A percentile compares a stretch with the other conserved stretches of the same genome.
phyloP scores from a whole-genome alignment of 2,797 vertebrate species.

The Numenius phaeopus region DNA sequence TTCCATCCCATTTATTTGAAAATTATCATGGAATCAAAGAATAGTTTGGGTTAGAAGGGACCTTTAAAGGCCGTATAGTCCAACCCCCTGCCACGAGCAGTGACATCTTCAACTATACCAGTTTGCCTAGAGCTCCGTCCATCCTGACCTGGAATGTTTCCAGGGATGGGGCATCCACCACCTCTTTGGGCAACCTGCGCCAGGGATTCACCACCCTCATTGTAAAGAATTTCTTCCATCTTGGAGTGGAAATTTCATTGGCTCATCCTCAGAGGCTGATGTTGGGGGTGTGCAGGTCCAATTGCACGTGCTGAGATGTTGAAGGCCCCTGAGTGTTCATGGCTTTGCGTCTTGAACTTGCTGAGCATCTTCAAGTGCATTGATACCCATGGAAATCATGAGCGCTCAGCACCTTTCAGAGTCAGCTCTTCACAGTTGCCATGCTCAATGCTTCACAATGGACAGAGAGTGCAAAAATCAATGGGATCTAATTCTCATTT shows the following conservation, averaged over 20 bases:
- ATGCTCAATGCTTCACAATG: background rate
- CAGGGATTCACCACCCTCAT: background rate
- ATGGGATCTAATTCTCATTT: background rate
- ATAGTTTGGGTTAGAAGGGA: too few species aligned
- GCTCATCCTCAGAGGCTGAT: background rate
- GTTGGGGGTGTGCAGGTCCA: accelerated
- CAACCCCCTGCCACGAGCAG: background rate
- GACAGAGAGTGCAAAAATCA: background rate
- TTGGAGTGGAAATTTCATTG: background rate
- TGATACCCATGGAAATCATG: background rate
- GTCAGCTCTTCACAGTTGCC: background rate
- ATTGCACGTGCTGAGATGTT: background rate
- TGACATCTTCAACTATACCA: background rate
- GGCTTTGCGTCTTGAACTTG: background rate
- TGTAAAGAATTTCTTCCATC: background rate
- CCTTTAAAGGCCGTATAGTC: background rate
- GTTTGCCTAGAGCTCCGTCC: background rate
- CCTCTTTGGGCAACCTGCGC: background rate
- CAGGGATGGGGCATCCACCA: background rate
- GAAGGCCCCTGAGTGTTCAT: background rate
- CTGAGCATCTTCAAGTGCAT: background rate
- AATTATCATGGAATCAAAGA: background rate
- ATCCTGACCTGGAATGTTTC: background rate
- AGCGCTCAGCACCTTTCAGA: background rate
- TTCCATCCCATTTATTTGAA: background rate